phyloP scores from a whole-genome alignment of 2,888 invertebrate species.

The Holacanthella duospinosa region DNA sequence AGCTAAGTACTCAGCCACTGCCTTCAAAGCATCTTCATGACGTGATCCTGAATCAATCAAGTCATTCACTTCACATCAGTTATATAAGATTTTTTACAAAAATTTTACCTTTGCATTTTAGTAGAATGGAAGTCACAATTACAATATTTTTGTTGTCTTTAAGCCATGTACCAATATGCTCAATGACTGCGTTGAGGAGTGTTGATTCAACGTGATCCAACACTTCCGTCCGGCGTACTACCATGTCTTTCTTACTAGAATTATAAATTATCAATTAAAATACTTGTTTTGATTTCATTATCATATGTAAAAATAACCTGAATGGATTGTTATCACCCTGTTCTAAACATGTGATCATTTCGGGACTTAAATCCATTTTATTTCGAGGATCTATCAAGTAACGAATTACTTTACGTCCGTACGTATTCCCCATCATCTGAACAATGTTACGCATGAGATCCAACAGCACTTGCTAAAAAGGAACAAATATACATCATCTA shows the following conservation, averaged over 20 bases:
- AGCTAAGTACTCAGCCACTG: neutral
- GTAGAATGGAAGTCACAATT: neutral
- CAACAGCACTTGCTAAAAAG: constrained; percentile 48
- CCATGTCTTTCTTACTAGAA: neutral
- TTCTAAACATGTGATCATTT: constrained; percentile 60
- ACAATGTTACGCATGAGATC: constrained; percentile 57
- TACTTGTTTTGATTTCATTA: neutral
- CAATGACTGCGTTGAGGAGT: neutral
- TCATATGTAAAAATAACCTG: constrained; percentile 41
- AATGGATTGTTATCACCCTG: constrained; percentile 60
- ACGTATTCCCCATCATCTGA: constrained; percentile 61
- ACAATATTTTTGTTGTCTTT: neutral
- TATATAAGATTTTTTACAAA: no score
- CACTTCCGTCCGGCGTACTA: neutral
- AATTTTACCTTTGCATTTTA: neutral
- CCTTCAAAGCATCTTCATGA: neutral
- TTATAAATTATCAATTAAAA: neutral
- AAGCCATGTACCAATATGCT: neutral
- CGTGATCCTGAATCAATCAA: neutral
- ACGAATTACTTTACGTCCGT: constrained; percentile 74
- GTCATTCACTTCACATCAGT: no score
- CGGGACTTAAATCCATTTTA: constrained; percentile 69
- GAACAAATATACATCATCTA: no score
- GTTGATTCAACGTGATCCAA: neutral
- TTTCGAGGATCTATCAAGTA: constrained; percentile 79